Evolutionary conservation across 2,113 vertebrate species (phyloP).

Genomic region (Brachypteracias leptosomus): DNA sequence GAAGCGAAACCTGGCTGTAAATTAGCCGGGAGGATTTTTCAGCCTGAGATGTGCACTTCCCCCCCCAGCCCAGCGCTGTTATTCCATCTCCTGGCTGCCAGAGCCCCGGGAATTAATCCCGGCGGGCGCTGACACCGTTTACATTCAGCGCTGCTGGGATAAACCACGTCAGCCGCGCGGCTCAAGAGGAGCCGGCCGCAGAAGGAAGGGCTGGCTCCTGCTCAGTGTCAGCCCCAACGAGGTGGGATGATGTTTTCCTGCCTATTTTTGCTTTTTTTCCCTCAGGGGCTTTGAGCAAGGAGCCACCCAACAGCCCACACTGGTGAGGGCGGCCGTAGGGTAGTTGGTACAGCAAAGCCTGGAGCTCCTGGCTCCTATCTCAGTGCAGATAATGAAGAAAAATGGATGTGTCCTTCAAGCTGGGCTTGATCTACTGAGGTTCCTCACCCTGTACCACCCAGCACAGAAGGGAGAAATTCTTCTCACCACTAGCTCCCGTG

Average conservation of each 20-base stretch:
- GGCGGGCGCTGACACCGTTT: conserved; percentile 61
- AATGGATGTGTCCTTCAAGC: neutral
- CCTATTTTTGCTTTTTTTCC: neutral
- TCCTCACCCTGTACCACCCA: neutral
- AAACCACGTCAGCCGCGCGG: conserved; percentile 49
- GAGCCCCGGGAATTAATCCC: conserved; percentile 55
- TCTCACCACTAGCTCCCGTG: neutral
- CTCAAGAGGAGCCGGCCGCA: conserved; percentile 40
- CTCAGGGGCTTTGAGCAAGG: neutral
- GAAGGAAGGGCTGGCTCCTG: conserved; percentile 49
- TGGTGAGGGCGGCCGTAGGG: fast-evolving
- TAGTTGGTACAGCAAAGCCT: fast-evolving
- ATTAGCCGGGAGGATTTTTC: neutral
- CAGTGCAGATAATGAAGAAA: neutral
- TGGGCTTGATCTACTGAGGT: neutral
- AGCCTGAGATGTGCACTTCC: neutral
- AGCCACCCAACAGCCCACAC: fast-evolving
- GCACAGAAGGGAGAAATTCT: neutral
- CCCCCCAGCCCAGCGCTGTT: neutral
- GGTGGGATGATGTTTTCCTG: neutral
- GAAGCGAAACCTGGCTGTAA: conserved; percentile 13
- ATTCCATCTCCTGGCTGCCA: conserved; percentile 41
- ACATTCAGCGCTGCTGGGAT: conserved; percentile 56
- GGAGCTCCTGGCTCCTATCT: neutral
- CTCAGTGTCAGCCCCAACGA: neutral